Evolutionary conservation across 1,140 invertebrate genomes (phyloP).

Genomic region (Cydia fagiglandana): DNA sequence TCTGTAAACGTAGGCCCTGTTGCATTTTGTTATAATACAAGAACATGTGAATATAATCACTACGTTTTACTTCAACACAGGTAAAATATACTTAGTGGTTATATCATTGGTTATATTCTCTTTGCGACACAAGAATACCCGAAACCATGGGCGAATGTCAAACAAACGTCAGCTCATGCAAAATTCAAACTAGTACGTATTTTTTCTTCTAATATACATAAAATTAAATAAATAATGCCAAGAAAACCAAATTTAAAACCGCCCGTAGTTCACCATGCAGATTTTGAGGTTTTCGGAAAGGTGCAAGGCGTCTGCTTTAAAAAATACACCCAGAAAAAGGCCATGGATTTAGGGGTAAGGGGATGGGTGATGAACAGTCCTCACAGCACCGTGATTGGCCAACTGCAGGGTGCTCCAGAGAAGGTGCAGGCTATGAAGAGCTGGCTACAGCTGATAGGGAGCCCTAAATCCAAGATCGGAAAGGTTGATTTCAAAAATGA

Average conservation of each 20-base stretch:
- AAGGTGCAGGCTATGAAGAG: conserved; percentile 81
- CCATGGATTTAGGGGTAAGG: conserved; percentile 78
- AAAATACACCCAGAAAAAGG: conserved; percentile 82
- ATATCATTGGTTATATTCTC: too few relatives aligned
- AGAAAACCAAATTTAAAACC: neutral
- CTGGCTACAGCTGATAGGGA: conserved; percentile 82
- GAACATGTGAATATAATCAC: too few relatives aligned
- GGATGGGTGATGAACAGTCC: conserved; percentile 85
- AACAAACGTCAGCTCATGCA: neutral
- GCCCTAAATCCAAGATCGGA: conserved; percentile 82
- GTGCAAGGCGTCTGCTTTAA: conserved; percentile 81
- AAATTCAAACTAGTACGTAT: neutral
- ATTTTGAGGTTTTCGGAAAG: conserved; percentile 81
- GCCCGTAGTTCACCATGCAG: conserved; percentile 42
- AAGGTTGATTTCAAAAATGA: conserved; percentile 80
- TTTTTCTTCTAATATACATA: neutral
- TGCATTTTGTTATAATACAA: neutral
- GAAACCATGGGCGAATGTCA: neutral
- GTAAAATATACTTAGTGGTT: too few relatives aligned
- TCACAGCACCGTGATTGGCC: conserved; percentile 82
- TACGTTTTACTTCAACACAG: too few relatives aligned
- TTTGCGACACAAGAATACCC: neutral
- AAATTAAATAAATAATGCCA: neutral
- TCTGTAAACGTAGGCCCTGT: neutral
- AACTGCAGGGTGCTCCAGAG: conserved; percentile 80